Conservation (phyloP, 23 tunicate species). For the Halocynthia roretzi region DNA sequence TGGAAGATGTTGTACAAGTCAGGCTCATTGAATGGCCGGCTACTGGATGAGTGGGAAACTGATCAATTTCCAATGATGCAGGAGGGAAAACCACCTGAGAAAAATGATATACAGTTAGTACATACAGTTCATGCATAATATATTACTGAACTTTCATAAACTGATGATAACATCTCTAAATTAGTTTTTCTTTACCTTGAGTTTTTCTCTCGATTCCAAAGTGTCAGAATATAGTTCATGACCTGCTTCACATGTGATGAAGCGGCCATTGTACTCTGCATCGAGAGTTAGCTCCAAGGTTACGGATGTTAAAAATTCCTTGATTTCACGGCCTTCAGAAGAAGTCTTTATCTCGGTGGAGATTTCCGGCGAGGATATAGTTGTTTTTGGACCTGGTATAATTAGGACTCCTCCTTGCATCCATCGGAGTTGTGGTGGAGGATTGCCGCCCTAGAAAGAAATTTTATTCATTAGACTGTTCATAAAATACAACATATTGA, state of each 20-base stretch:
- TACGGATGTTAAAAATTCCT: conserved; percentile 2
- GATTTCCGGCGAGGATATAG: conserved; percentile 8
- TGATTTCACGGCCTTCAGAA: not conserved
- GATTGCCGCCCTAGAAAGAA: conserved; percentile 50
- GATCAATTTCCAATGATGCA: conserved; percentile 1
- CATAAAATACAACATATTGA: not conserved
- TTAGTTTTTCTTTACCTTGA: not conserved
- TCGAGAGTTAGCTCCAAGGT: conserved; percentile 7
- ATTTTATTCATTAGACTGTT: not conserved
- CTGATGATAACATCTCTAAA: not conserved
- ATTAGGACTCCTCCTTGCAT: conserved; percentile 10
- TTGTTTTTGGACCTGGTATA: not conserved
- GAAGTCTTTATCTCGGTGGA: not conserved
- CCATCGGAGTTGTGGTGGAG: conserved; percentile 50
- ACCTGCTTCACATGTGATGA: conserved; percentile 8
- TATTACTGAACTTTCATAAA: not conserved
- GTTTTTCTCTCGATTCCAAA: not conserved
- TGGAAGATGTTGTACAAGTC: conserved; percentile 49
- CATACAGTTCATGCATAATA: not conserved
- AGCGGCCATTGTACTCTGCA: not conserved
- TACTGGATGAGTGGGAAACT: conserved; percentile 23
- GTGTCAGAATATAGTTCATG: conserved; percentile 12
- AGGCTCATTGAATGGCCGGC: conserved; percentile 46
- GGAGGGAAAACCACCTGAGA: conserved; percentile 64
- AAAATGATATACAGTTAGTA: not conserved